Evolutionary conservation across 2,113 vertebrate genomes (phyloP).

Genomic region (Tinamus guttatus): DNA sequence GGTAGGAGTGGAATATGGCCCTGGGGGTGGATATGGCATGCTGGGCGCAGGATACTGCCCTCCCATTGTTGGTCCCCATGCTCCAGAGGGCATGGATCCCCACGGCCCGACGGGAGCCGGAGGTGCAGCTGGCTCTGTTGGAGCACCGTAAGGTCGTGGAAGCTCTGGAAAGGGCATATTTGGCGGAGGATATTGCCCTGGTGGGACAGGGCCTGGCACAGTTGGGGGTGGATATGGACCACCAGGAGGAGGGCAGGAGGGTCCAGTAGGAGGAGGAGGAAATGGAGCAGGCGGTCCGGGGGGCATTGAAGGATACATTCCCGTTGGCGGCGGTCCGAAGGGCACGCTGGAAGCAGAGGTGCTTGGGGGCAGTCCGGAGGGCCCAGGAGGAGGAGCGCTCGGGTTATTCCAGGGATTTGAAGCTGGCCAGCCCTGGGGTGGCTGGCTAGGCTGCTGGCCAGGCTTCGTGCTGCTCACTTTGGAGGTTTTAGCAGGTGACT

Average conservation of each 20-base stretch:
- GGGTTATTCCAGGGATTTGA: constrained; percentile 80
- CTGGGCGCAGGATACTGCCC: constrained; percentile 82
- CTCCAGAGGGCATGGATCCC: constrained; percentile 81
- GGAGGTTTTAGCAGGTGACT: constrained; percentile 80
- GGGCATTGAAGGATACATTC: constrained; percentile 84
- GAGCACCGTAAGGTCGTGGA: constrained; percentile 80
- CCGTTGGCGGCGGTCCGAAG: constrained; percentile 81
- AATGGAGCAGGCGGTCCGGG: constrained; percentile 81
- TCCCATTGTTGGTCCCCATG: constrained; percentile 82
- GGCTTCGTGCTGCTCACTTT: constrained; percentile 79
- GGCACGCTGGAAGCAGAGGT: constrained; percentile 77
- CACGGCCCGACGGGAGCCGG: constrained; percentile 81
- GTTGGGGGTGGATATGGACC: constrained; percentile 79
- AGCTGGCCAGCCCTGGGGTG: constrained; percentile 77
- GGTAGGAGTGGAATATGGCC: constrained; percentile 80
- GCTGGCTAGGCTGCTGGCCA: constrained; percentile 70
- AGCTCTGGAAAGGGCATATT: constrained; percentile 83
- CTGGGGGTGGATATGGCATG: constrained; percentile 82
- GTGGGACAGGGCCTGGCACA: constrained; percentile 78
- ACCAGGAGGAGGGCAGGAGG: constrained; percentile 76
- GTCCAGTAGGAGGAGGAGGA: constrained; percentile 80
- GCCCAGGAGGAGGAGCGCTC: constrained; percentile 76
- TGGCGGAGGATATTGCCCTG: constrained; percentile 82
- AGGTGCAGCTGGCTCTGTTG: constrained; percentile 79
- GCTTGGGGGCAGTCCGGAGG: constrained; percentile 76